Evolutionary conservation across 2,888 invertebrate genomes (phyloP), one percentile per base, ranked within the genome.

Genomic region (Stratiomys singularior): DNA sequence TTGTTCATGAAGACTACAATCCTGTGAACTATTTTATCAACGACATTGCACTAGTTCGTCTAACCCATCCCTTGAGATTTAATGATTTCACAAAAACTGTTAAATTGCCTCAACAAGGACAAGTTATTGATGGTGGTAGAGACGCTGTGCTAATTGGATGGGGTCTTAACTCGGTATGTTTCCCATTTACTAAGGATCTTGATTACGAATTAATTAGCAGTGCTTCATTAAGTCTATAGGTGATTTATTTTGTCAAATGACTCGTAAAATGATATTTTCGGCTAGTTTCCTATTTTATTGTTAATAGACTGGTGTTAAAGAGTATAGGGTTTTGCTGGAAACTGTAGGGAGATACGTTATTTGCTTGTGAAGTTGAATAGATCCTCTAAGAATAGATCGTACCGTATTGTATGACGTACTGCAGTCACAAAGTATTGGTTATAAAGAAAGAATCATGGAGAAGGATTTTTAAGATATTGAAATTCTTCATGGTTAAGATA

Each of bases 21-120:
- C 82, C 81, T 0, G 5, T 0, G 4, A 76, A 80, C 0, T 79
- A 80, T 11, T 84, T 84, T 69, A 86, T 87, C 77, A 87, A 87
- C 78, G 89, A 89, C 46, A 86, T 88, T 21, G 85, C 87, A 5
- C 78, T 89, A 30, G 76, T 89, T 23, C 82, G 86, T 83, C 81
- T 86, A 77, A 76, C 76, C 1, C 80, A 77, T 0, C 81, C 84
- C 0, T 80, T 87, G 9, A 58, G 79, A 13, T 84, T 83, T 80
- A 82, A 37, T 80, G 81, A 77, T 81, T 81, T 4, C 78, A 84
- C 76, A 82, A 82, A 1, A 56, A 83, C 85, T 0, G 85, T 87
- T 0, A 74, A 78, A 0, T 80, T 87, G 77, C 86, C 86, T 0
- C 46, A 78, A 2, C 81, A 82, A 0, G 69, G 81, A 28, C 76